These are phyloP conservation scores for Pseudomyrmex flavicornis DNA, from an alignment of 1,140 invertebrate genomes.

Conservation along the genomic window DNA sequence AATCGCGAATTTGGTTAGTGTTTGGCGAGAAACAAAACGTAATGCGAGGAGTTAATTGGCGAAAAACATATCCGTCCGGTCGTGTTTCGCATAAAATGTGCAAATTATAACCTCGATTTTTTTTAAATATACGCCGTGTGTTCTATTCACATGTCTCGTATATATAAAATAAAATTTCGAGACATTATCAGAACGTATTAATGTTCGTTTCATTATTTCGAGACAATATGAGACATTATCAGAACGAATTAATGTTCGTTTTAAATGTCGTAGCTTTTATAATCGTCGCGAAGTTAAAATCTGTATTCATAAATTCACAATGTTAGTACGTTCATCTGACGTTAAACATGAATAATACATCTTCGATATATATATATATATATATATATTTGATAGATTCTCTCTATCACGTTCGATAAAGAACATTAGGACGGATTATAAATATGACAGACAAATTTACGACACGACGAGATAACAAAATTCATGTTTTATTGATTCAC, in stretches of 20 bases:
- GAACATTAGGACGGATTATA: neutral
- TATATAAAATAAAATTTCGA: no score
- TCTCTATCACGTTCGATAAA: neutral
- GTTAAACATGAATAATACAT: slow-evolving; percentile 26
- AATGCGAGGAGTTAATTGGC: neutral
- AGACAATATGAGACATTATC: no score
- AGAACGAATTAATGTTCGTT: neutral
- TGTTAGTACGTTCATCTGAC: neutral
- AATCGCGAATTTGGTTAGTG: slow-evolving; percentile 24
- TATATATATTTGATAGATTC: neutral
- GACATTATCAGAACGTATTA: neutral
- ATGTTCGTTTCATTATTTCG: neutral
- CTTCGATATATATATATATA: neutral
- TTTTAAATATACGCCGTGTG: neutral
- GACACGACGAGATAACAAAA: neutral
- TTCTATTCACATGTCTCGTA: neutral
- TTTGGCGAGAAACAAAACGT: slow-evolving; percentile 1
- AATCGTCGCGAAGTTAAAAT: neutral
- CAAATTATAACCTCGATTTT: neutral
- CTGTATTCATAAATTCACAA: slow-evolving; percentile 24
- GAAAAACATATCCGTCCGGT: neutral
- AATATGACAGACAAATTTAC: slow-evolving; percentile 3
- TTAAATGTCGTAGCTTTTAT: neutral
- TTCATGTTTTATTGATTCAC: neutral
- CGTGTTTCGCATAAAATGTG: neutral